Evolutionary conservation across 2,797 vertebrate species (phyloP), one percentile per base, ranked within the genome.

Genomic region (Typhlichthys eigenmanni): DNA sequence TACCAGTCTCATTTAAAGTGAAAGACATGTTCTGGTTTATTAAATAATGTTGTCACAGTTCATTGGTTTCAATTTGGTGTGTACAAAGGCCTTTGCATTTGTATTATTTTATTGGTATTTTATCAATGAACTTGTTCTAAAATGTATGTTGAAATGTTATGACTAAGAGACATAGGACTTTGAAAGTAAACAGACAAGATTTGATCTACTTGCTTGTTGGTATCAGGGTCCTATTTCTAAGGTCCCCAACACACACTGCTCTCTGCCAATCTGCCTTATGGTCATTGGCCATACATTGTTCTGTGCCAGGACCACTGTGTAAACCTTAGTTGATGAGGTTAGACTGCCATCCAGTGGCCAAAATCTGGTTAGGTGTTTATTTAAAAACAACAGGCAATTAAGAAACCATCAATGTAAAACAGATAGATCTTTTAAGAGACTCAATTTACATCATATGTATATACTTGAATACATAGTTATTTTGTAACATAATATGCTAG

Each of bases 261-360:
- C 68, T 69, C 58, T 90, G 88, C 79, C 91, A 72, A 92, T 85
- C 61, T 93, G 89, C 81, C 80, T 93, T 38, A 7, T 93, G 32
- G 47, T 93, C 34, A 38, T 38, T 9, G 34, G 56, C 86, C 90
- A 1, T 67, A 76, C 24, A 64, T 83, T n/a, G 65, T 80, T 51
- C 79, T 88, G 34, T 61, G 74, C 1, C 68, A 74, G 49, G 70
- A 81, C 0, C 87, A 85, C 9, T 59, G 24, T 24, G 24, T 90
- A 9, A 79, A 87, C 0, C 58, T 86, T 55, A 76, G 78, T 75
- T 93, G 52, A 38, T 84, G 47, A 74, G 66, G 69, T 73, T 64
- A 58, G 84, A 72, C 71, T 93, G 92, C 86, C 81, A 58, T n/a
- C 85, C 95, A 76, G 89, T 92, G 53, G 92, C 79, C 6, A 38